Evolutionary conservation across 1,140 invertebrate genomes (phyloP), one percentile per base, ranked within the genome.

Genomic region (Dendroctonus ponderosae): DNA sequence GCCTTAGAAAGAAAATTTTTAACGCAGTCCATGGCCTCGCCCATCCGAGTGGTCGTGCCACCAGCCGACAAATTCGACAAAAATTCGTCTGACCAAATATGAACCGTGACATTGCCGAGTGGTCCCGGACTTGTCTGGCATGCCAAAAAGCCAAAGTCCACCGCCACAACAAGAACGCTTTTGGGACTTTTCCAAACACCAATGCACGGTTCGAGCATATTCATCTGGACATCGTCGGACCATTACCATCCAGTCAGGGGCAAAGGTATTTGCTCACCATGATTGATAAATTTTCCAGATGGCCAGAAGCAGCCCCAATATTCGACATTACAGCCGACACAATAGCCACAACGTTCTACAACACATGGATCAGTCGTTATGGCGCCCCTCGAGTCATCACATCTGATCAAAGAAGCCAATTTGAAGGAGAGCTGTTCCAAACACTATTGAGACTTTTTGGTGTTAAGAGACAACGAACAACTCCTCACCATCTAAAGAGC

Each of bases 151-250:
- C 26, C 26, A 46, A 46, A 51, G 49, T 51, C 11, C 7, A n/a
- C 15, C 49, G 9, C 11, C 14, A 2, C 14, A 15, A 8, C 7
- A 51, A 51, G 15, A n/a, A 9, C 7, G 49, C 11, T 8, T 2
- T 51, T 51, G 49, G 49, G 7, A 51, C 11, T n/a, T 51, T 51
- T 51, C 49, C 49, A 12, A 7, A 0, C 8, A 65, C 72, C 6
- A 46, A 52, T 37, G 39, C 7, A 8, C 43, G 72, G 5, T 78
- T 78, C 53, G 58, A 67, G 6, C 70, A 74, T 51, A 61, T 79
- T 1, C 71, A 79, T 64, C 61, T 79, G 9, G 77, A 79, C 50
- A 41, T 79, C 2, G 68, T 81, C 7, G 74, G 78, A 7, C 80
- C 78, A 7, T 64, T 82, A 9, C 75, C 77, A 37, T 59, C 60